A percentile compares a stretch with the other conserved stretches of the same genome.
phyloP scores from a whole-genome alignment of 1,140 invertebrate genomes.

The Drosophila auraria region DNA sequence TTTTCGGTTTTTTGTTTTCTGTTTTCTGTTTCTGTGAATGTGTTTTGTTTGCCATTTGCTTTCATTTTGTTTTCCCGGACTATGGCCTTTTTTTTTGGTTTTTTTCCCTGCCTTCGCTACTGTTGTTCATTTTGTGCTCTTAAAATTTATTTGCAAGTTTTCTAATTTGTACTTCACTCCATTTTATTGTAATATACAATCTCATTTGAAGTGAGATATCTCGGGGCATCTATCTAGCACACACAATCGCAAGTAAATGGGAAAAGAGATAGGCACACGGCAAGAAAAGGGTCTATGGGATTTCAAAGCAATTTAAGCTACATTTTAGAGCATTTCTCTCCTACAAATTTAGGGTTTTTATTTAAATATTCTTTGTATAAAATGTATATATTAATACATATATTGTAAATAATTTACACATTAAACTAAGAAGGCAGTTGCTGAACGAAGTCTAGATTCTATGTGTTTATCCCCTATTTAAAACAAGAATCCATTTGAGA shows the following conservation, averaged over 20 bases:
- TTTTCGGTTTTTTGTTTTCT: conserved; percentile 63
- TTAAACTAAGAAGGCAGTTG: no score
- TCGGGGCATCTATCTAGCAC: conserved; percentile 55
- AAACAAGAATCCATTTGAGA: no score
- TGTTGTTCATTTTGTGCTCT: conserved; percentile 70
- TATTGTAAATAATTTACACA: no score
- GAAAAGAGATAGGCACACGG: neutral
- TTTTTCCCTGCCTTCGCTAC: conserved; percentile 12
- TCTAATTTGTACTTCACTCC: conserved; percentile 84
- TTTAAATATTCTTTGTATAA: no score
- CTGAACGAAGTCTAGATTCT: no score
- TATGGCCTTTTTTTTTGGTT: conserved; percentile 21
- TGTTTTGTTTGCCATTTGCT: conserved; percentile 80
- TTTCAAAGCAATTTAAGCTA: no score
- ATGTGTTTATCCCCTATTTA: no score
- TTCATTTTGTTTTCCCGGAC: conserved; percentile 48
- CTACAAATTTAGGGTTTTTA: no score
- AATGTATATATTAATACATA: no score
- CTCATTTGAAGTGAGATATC: conserved; percentile 72
- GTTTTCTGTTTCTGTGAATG: conserved; percentile 55
- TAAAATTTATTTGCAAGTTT: conserved; percentile 84
- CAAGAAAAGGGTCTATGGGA: neutral
- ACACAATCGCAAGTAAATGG: conserved; percentile 18
- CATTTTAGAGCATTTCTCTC: no score
- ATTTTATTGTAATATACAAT: conserved; percentile 84